A percentile compares a stretch with the other conserved stretches of the same genome.
Evolutionary conservation across 2,113 vertebrate species (phyloP).

Genomic region (Mus musculus): DNA sequence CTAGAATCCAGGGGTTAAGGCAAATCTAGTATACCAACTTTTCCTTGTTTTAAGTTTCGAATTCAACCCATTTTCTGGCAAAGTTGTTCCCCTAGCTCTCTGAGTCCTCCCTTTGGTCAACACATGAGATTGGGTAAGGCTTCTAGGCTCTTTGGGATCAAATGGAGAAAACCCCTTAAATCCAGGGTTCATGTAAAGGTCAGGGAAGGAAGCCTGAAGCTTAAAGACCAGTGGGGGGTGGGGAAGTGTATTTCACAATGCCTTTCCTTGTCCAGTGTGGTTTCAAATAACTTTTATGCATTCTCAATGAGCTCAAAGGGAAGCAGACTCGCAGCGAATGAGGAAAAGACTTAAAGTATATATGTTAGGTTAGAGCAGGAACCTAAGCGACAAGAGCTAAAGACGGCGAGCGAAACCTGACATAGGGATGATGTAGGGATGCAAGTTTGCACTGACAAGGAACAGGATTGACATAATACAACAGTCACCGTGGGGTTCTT

Average conservation of each 20-base stretch:
- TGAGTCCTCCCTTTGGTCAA: background rate
- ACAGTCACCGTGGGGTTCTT: background rate
- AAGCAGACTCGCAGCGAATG: background rate
- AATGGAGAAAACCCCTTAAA: background rate
- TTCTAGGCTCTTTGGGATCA: background rate
- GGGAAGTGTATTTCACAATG: background rate
- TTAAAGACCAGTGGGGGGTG: background rate
- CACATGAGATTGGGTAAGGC: background rate
- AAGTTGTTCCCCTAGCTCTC: background rate
- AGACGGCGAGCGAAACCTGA: background rate
- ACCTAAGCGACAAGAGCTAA: background rate
- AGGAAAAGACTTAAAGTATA: background rate
- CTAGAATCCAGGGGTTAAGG: background rate
- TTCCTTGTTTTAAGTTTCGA: background rate
- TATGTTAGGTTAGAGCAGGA: background rate
- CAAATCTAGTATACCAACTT: background rate
- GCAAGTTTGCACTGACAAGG: conserved; percentile 1
- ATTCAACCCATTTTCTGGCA: background rate
- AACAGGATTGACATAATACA: background rate
- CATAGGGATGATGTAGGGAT: background rate
- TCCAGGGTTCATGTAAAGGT: background rate
- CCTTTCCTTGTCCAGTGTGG: background rate
- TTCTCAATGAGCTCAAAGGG: background rate
- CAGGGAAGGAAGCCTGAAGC: background rate
- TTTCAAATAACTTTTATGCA: background rate